Conservation (phyloP, 2,888 invertebrate species). For the Lydus trimaculatus region DNA sequence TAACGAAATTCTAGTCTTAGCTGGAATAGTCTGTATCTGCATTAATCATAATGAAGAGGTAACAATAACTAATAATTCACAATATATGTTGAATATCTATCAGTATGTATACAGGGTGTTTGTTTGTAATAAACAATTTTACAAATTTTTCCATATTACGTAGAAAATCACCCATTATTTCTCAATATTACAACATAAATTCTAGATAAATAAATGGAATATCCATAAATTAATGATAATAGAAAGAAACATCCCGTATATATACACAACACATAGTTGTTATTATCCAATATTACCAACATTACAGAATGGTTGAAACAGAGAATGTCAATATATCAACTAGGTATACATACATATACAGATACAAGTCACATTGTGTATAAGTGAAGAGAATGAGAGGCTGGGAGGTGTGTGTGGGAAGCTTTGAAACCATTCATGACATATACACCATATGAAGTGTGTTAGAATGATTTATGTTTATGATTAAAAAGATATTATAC, state of each 20-base stretch:
- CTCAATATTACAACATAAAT: no score
- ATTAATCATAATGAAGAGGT: conserved; percentile 1
- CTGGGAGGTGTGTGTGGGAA: not conserved
- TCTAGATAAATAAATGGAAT: no score
- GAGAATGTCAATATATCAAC: conserved; percentile 4
- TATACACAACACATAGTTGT: not conserved
- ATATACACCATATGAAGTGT: conserved; percentile 11
- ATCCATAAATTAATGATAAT: no score
- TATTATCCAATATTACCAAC: not conserved
- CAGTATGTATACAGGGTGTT: not conserved
- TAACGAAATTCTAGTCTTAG: no score
- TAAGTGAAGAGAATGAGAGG: not conserved
- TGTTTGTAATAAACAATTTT: not conserved
- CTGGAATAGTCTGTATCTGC: not conserved
- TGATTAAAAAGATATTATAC: conserved; percentile 32
- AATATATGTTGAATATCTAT: conserved; percentile 20
- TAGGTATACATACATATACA: not conserved
- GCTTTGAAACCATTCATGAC: not conserved
- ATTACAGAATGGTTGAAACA: not conserved
- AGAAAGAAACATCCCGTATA: not conserved
- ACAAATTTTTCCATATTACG: no score
- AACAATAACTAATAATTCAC: conserved; percentile 23
- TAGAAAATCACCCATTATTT: no score
- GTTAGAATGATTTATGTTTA: conserved; percentile 30
- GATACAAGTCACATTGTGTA: not conserved